Conservation (phyloP, 2,113 vertebrate genomes). For the Toxostoma redivivum region DNA sequence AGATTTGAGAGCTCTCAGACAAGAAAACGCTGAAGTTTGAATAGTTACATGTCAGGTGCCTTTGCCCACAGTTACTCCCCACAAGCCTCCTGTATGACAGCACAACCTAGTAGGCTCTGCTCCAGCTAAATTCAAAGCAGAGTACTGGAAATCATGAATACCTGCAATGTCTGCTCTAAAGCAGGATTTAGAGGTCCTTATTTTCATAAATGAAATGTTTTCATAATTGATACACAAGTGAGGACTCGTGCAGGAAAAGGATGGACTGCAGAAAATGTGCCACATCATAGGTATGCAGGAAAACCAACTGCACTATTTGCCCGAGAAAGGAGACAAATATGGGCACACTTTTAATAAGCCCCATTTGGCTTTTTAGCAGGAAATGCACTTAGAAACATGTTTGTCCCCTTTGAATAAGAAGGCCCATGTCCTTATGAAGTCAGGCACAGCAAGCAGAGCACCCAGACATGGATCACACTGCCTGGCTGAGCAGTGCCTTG, state of each 20-base stretch:
- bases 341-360: background rate
- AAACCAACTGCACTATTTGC: background rate
- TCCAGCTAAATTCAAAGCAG: background rate
- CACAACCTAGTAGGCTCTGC: background rate
- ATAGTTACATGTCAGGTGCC: background rate
- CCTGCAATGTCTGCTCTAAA: background rate
- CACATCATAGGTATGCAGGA: background rate
- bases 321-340: background rate
- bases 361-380: background rate
- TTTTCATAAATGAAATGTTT: background rate
- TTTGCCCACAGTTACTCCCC: background rate
- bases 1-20: background rate
- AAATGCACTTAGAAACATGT: background rate
- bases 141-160: background rate
- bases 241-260: background rate
- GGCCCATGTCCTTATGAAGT: background rate
- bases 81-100: background rate
- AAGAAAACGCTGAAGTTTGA: background rate
- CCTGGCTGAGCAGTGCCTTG: rapidly evolving
- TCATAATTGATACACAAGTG: background rate
- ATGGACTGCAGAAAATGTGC: background rate
- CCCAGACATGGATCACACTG: rapidly evolving
- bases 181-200: background rate
- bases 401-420: background rate
- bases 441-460: background rate